Percentiles rank a stretch among this genome's conserved stretches.
Conservation (phyloP, 2,888 invertebrate genomes). For the Phortica okadai region DNA sequence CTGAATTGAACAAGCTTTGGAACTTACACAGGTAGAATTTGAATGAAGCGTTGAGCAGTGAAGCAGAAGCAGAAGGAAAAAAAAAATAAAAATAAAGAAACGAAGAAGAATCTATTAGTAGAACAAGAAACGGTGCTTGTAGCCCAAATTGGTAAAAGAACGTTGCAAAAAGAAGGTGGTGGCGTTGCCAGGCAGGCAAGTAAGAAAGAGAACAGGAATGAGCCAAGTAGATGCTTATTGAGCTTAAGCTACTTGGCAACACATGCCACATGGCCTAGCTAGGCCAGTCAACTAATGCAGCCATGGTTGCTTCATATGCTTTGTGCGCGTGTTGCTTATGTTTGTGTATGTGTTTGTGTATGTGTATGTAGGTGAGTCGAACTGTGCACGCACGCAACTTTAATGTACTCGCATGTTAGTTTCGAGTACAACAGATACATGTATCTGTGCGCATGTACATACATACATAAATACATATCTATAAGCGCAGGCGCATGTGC, state of each 20-base stretch:
- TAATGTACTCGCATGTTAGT: too few species aligned
- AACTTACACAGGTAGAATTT: constrained; percentile 2
- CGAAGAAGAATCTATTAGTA: constrained; percentile 35
- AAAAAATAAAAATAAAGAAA: not conserved
- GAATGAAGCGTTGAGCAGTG: not conserved
- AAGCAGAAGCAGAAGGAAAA: not conserved
- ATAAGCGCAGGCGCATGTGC: too few species aligned
- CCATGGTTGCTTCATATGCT: not conserved
- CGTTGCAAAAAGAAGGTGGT: not conserved
- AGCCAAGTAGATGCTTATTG: constrained; percentile 1
- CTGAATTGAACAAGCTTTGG: not conserved
- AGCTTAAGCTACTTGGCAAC: not conserved
- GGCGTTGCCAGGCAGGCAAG: not conserved
- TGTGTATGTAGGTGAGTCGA: not conserved
- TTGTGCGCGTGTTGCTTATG: constrained; percentile 9
- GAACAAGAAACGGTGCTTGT: constrained; percentile 47
- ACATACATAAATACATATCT: too few species aligned
- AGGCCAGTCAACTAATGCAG: not conserved
- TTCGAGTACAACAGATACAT: too few species aligned
- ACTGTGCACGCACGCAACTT: too few species aligned
- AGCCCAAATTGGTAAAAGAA: constrained; percentile 37
- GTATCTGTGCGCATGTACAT: too few species aligned
- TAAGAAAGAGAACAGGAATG: constrained; percentile 17
- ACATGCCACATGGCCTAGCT: not conserved
- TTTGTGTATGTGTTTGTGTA: constrained; percentile 16